Conservation (phyloP, 2,113 vertebrate genomes). For the Sander vitreus region DNA sequence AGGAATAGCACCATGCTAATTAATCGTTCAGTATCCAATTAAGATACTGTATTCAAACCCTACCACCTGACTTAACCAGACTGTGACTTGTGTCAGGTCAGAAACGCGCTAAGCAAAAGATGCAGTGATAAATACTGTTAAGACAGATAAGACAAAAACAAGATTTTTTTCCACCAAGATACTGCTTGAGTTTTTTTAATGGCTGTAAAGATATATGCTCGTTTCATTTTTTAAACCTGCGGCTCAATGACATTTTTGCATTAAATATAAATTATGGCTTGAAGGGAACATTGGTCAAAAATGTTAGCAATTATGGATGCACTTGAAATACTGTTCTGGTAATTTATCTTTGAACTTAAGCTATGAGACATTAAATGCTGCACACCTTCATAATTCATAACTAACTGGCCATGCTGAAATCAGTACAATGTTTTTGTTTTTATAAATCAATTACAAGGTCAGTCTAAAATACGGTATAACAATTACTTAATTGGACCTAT, state of each 20-base stretch:
- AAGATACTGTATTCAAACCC: neutral
- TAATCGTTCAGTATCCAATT: too few relatives aligned
- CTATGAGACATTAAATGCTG: neutral
- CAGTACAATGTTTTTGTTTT: neutral
- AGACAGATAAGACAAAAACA: neutral
- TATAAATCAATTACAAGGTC: neutral
- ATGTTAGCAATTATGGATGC: neutral
- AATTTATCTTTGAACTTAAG: neutral
- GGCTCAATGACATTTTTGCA: neutral
- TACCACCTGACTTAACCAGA: neutral
- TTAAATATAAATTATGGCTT: conserved; percentile 4
- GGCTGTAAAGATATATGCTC: neutral
- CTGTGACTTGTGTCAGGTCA: neutral
- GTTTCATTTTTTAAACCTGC: neutral
- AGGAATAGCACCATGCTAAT: neutral
- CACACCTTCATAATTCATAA: neutral
- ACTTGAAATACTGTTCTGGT: neutral
- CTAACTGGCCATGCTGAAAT: neutral
- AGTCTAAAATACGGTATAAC: neutral
- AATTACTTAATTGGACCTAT: neutral
- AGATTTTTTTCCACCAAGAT: neutral
- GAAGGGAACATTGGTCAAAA: neutral
- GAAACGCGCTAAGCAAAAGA: neutral
- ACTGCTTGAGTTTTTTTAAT: neutral
- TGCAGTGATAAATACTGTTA: neutral